Evolutionary conservation across 1,140 invertebrate genomes (phyloP), one percentile per base, ranked within the genome.

Genomic region (Bombus turneri): DNA sequence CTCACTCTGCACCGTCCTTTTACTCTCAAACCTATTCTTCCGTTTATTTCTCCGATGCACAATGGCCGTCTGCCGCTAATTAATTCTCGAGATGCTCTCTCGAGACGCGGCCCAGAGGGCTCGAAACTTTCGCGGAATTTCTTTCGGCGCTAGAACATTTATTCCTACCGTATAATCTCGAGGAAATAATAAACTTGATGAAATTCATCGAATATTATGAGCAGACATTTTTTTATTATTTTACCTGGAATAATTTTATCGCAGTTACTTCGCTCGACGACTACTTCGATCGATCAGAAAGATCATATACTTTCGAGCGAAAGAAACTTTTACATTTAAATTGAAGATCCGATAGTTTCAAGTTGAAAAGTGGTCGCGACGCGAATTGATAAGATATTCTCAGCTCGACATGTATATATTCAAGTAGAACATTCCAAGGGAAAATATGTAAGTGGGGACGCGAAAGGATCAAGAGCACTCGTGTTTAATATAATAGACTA

Each of bases 21-120:
- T 37, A 62, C 39, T 59, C 87, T 72, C 39, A 47, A 69, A 73
- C 28, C 69, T 41, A 68, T 62, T 64, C 59, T 34, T 53, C 43
- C 82, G 84, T 88, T 88, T 88, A 88, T 85, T 78, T 53, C 87
- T 78, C 68, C 74, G 83, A 86, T 28, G 83, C 43, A 88, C 83
- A 88, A 88, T 86, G 53, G 73, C 62, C 66, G 72, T 88, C 75
- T 85, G 86, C 81, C 81, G 68, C 77, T 90, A 89, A 90, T 90
- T 90, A 89, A 90, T 90, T 90, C 85, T 86, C 68, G 68, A 89
- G 88, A 74, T 72, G 79, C 53, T 41, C 71, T 71, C 73, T 78
- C 76, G 73, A 89, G 71, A 89, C 74, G 69, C 77, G 71, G 43
- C 59, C 47, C 18, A 73, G 64, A 41, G 53, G 53, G 31, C 43